Base-by-base conservation (phyloP, 2,888 invertebrate species). In the Trypoxylon attenuatum region DNA sequence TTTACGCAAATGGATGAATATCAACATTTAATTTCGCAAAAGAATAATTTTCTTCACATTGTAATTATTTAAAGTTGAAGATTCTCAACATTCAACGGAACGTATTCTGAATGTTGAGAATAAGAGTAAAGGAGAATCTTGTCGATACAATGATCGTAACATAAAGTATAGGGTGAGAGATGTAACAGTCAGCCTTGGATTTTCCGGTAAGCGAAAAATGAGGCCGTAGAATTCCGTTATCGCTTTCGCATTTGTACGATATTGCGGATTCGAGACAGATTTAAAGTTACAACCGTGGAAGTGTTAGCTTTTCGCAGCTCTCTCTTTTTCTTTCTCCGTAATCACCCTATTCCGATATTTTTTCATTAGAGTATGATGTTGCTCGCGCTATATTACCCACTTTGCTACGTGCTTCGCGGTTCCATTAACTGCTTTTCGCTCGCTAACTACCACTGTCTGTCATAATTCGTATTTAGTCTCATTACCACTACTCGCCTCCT, bases 151-250 rank as follows among this genome's bases (percentile, higher is more conserved):
- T 23, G n/a, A 45, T 49, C 53, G 42, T 64, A 57, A 53, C 53
- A 39, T 47, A 23, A 4, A 18, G 19, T 5, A 27, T 25, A 21
- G 53, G 25, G 27, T 16, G 45, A 6, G 29, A 16, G 22, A 50
- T 50, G 53, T 57, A 64, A 66, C 65, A 52, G 29, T 25, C 19
- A 64, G 38, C 59, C 50, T 53, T 57, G 64, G 64, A 66, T 58
- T 58, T 52, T 25, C 57, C 43, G 64, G 64, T 66, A 66, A 66
- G 64, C 64, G 66, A 67, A 55, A 67, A 67, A 67, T 54, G 67
- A 55, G 67, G 51, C 51, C 51, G 59, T 59, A 55, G 51, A 55
- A 67, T 65, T 59, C 52, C 42, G 60, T 68, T 66, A 68, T 68
- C 52, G 56, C 52, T 47, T 55, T 46, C 27, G 47, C 33, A 38